Evolutionary conservation across 2,888 invertebrate genomes (phyloP), one percentile per base, ranked within the genome.

Genomic region (Petrolisthes cinctipes): DNA sequence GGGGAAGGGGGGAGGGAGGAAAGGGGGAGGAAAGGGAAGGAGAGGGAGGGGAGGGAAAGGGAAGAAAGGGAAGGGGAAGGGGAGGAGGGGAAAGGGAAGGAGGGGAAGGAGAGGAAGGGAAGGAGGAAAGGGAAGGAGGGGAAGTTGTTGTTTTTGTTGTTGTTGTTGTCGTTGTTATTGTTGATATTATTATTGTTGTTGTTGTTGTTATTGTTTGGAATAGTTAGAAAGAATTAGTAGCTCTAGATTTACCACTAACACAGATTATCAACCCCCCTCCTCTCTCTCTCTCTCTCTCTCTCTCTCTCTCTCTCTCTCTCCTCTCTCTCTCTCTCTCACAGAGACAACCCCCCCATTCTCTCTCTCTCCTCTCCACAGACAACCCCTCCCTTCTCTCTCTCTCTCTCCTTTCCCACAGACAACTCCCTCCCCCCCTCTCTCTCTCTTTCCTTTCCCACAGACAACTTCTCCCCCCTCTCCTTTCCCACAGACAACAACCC

Each of bases 11-110:
- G 83, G 20, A 23, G 56, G 11, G 61, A 2, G 23, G 17, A 71
- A 71, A 68, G 0, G 17, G 71, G 11, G 83, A 54, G 53, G 73
- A 61, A 75, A 75, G 17, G 66, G 66, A 17, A 66, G 75, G 73
- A 2, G 83, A 75, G 83, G 75, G 71, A 61, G 75, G 73, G 7
- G 83, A 75, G 83, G 75, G 71, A 61, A 75, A 75, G 71, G 83
- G 73, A 20, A 56, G n/a, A 23, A 61, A n/a, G 57, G 23, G 61
- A 61, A 51, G 51, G n/a, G 51, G 51, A 54, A 7, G 68, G n/a
- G 68, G 9, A 82, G 17, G 71, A 23, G 83, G 73, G 53, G 73
- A 61, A 75, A 75, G 17, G 66, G 66, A 17, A 66, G 61, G 7
- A 14, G 14, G 14, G 7, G 9, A 73, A 20, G 75, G 73, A 2